Evolutionary conservation across 2,113 vertebrate genomes (phyloP).

Genomic region (Cyprinus carpio): DNA sequence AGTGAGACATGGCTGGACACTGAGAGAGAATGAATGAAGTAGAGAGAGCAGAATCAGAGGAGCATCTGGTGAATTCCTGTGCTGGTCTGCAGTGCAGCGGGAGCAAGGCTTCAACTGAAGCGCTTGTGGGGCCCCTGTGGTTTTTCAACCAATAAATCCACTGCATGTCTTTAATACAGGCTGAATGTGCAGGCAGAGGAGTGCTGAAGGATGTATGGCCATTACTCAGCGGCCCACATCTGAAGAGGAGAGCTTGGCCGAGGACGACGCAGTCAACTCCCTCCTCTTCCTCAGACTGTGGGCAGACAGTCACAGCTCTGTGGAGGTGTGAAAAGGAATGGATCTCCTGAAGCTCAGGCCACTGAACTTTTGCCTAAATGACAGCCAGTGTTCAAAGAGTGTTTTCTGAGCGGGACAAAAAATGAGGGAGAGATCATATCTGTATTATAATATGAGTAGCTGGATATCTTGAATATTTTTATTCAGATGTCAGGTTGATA

Average conservation of each 20-base stretch:
- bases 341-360: slow-evolving; percentile 44
- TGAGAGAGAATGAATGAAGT: slow-evolving; percentile 37
- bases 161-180: slow-evolving; percentile 73
- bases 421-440: not conserved
- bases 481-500: not conserved
- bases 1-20: slow-evolving; percentile 12
- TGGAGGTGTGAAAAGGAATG: slow-evolving; percentile 64
- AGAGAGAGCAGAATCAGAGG: slow-evolving; percentile 33
- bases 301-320: slow-evolving; percentile 46
- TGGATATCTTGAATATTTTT: not conserved
- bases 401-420: not conserved
- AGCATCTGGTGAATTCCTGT: slow-evolving; percentile 61
- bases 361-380: slow-evolving; percentile 28
- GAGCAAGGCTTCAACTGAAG: slow-evolving; percentile 66
- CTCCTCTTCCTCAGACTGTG: slow-evolving; percentile 28
- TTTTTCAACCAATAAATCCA: slow-evolving; percentile 78
- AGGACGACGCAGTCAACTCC: slow-evolving; percentile 41
- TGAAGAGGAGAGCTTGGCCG: slow-evolving; percentile 57
- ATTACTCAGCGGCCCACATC: slow-evolving; percentile 75
- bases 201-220: slow-evolving; percentile 68
- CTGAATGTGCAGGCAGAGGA: slow-evolving; percentile 71
- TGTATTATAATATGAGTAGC: not conserved
- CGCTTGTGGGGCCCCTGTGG: slow-evolving; percentile 76
- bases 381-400: slow-evolving; percentile 14
- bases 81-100: slow-evolving; percentile 58